Conservation (phyloP, 2,113 vertebrate species). For the Scophthalmus maximus region DNA sequence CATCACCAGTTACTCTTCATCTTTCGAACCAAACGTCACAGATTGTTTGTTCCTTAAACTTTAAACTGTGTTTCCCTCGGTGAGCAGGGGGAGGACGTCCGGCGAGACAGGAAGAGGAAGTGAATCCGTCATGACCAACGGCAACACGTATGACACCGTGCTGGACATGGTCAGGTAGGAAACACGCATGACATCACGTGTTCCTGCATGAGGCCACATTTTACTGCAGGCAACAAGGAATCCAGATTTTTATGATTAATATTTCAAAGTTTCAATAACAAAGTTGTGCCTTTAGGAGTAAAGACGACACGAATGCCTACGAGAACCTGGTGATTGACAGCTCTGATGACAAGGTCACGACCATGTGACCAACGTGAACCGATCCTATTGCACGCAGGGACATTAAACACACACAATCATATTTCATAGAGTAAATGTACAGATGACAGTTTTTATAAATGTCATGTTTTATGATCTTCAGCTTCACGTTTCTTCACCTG, state of each 20-base stretch:
- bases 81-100: not conserved
- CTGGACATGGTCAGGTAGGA: slow-evolving; percentile 54
- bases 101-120: not conserved
- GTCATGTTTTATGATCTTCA: too few species aligned
- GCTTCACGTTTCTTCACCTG: too few species aligned
- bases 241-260: not conserved
- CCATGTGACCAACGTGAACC: slow-evolving; percentile 67
- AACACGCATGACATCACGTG: too few species aligned
- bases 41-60: not conserved
- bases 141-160: not conserved
- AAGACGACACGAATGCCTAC: slow-evolving; percentile 27
- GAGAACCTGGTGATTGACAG: slow-evolving; percentile 43
- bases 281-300: slow-evolving; percentile 59
- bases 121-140: not conserved
- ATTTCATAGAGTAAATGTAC: too few species aligned
- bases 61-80: not conserved
- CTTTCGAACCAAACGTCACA: not conserved
- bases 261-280: not conserved
- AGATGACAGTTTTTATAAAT: too few species aligned
- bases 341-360: slow-evolving; percentile 54
- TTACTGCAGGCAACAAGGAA: not conserved
- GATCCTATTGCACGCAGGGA: slow-evolving; percentile 36
- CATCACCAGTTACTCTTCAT: not conserved
- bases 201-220: too few species aligned
- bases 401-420: too few species aligned